A percentile compares a stretch with the other conserved stretches of the same genome.
Evolutionary conservation across 2,113 vertebrate genomes (phyloP).

Genomic region (Heterotis niloticus): DNA sequence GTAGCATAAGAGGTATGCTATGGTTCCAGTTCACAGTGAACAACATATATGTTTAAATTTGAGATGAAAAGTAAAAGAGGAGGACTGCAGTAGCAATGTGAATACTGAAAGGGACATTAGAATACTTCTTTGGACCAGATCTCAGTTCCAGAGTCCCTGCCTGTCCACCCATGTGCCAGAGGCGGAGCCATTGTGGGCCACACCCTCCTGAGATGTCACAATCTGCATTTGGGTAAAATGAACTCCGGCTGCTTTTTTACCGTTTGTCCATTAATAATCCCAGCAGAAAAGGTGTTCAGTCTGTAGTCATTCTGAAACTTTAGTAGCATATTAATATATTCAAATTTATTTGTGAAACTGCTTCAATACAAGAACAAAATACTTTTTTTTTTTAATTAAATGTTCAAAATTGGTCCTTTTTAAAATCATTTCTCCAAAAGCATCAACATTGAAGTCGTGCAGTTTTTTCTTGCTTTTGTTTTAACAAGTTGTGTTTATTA

Average conservation of each 20-base stretch:
- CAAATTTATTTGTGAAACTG: no score
- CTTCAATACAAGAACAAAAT: no score
- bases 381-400: no score
- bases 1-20: no score
- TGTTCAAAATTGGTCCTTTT: no score
- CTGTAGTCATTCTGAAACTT: background rate
- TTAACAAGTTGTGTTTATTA: no score
- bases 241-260: background rate
- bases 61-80: background rate
- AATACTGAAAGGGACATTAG: slow-evolving; percentile 11
- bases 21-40: background rate
- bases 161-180: slow-evolving; percentile 51
- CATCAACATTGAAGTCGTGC: no score
- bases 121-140: slow-evolving; percentile 15
- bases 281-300: background rate
- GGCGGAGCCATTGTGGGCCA: slow-evolving; percentile 35
- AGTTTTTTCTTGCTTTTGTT: no score
- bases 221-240: slow-evolving; percentile 17
- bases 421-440: no score
- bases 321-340: no score
- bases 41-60: background rate
- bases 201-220: slow-evolving; percentile 29
- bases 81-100: background rate
- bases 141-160: slow-evolving; percentile 45
- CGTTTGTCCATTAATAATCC: background rate